Evolutionary conservation across 2,888 invertebrate genomes (phyloP).

Genomic region (Cynaeus angustus): DNA sequence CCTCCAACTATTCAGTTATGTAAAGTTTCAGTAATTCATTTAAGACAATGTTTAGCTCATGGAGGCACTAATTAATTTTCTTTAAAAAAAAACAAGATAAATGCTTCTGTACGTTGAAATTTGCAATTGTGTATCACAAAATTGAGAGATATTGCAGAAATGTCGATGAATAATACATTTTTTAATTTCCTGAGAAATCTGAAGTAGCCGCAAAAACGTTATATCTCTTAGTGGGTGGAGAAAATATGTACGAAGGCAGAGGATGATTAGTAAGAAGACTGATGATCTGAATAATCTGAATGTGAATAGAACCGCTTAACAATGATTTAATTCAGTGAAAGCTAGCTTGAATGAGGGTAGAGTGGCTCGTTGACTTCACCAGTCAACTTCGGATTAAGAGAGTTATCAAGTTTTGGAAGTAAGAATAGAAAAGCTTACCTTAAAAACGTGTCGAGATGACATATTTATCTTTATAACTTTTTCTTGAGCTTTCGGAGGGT

Average conservation of each 20-base stretch:
- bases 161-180: constrained; percentile 11
- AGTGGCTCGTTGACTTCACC: constrained; percentile 17
- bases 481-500: constrained; percentile 70
- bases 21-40: constrained; percentile 5
- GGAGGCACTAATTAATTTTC: background rate
- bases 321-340: constrained; percentile 34
- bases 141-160: background rate
- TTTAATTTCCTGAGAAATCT: background rate
- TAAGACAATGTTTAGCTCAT: background rate
- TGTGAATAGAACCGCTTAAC: constrained; percentile 20
- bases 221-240: too few relatives aligned
- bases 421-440: constrained; percentile 57
- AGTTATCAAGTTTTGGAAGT: constrained; percentile 6
- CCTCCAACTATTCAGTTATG: constrained; percentile 2
- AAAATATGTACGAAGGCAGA: too few relatives aligned
- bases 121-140: too few relatives aligned
- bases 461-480: constrained; percentile 66
- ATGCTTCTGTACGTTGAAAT: background rate
- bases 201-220: constrained; percentile 3
- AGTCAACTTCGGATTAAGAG: constrained; percentile 13
- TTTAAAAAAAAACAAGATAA: background rate
- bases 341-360: too few relatives aligned
- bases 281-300: constrained; percentile 7
- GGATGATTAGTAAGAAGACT: background rate
- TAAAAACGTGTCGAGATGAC: constrained; percentile 59